These are phyloP conservation scores for Melanotaenia trifasciata DNA, from an alignment of 2,797 vertebrate species.

Conservation along the genomic window DNA sequence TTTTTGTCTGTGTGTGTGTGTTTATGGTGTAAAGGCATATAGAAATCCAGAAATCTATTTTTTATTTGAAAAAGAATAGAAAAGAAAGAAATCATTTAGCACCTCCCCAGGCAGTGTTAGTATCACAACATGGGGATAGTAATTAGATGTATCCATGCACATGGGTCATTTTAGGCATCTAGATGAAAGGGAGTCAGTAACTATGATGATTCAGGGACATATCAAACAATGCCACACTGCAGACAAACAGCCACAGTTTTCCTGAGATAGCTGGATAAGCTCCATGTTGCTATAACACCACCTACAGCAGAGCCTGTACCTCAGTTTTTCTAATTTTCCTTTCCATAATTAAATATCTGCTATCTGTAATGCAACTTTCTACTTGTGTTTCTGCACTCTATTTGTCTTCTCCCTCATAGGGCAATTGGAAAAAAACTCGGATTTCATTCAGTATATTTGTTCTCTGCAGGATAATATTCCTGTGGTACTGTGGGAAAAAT, in stretches of 20 bases:
- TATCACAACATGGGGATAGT: conserved; percentile 28
- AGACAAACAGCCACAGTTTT: conserved; percentile 24
- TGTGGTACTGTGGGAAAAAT: conserved; percentile 35
- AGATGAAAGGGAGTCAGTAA: conserved; percentile 1
- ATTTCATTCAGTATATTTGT: conserved; percentile 34
- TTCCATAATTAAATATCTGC: conserved; percentile 40
- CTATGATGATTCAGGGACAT: conserved; percentile 16
- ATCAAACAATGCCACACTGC: conserved; percentile 10
- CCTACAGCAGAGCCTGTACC: conserved; percentile 4
- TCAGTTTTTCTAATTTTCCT: conserved; percentile 18
- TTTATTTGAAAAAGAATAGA: neutral
- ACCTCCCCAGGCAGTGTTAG: conserved; percentile 6
- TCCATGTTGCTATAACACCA: conserved; percentile 18
- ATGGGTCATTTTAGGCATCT: conserved; percentile 11
- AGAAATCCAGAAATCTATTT: neutral
- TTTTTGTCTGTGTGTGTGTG: neutral
- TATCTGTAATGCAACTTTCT: conserved; percentile 29
- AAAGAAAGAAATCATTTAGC: neutral
- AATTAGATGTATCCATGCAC: conserved; percentile 32
- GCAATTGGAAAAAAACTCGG: neutral
- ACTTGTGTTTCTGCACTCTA: conserved; percentile 18
- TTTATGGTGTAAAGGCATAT: neutral
- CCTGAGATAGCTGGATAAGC: conserved; percentile 17
- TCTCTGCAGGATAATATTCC: conserved; percentile 35
- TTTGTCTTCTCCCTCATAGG: conserved; percentile 11